Evolutionary conservation across 2,888 invertebrate genomes (phyloP), one percentile per base, ranked within the genome.

Genomic region (Leistus spinibarbis): DNA sequence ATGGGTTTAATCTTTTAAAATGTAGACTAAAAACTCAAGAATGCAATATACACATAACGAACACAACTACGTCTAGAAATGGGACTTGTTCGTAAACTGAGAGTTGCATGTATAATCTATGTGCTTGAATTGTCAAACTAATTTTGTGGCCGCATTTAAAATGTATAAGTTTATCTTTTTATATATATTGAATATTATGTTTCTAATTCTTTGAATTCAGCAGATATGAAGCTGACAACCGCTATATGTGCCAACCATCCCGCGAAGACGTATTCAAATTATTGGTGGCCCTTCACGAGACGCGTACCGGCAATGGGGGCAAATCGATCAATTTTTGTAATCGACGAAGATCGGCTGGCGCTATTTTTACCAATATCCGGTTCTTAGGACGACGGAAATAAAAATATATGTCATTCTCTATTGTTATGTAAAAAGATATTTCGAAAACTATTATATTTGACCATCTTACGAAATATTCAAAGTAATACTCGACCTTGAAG

Each of bases 301-400:
- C 89, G 72, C 87, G 89, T 24, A 88, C 88, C 77, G 90, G 90
- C 1, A 88, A 88, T 81, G 69, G 77, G 17, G 84, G 84, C 9
- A 83, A 84, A 65, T 87, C 88, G n/a, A 87, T 91, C 20, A 87
- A 88, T 79, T 91, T 91, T 83, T 91, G 91, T 83, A 91, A 90
- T 82, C 86, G 90, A 76, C 88, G 88, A 79, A 87, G 90, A 79
- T 89, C 90, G 0, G 90, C 90, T 9, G 86, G 87, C 76, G 85
- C 88, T 3, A 87, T 91, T 63, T 90, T 90, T 80, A 90, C 90
- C 76, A 90, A 90, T 82, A 90, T 91, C 79, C 87, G 90, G 27
- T 91, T 90, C 82, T 83, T 91, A 77, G 90, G 90, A 73, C 78
- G 82, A 81, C 82, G 40, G 13, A 40, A 83, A 80, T 80, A 80